Evolutionary conservation across 2,888 invertebrate genomes (phyloP), one percentile per base, ranked within the genome.

Genomic region (Drosophila kambysellisi): DNA sequence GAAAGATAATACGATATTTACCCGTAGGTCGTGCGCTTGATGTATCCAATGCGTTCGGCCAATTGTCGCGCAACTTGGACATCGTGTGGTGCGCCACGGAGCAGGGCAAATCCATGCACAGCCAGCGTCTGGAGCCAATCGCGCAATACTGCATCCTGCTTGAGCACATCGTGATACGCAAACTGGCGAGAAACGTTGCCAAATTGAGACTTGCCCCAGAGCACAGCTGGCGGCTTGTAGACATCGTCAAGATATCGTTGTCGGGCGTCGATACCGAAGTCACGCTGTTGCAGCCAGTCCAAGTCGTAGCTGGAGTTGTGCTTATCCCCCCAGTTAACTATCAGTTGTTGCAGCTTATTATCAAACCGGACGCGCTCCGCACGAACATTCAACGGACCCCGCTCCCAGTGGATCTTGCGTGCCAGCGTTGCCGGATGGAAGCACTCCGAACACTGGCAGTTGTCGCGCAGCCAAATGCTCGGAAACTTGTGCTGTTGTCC

Each of bases 11-110:
- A 8, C 8, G 15, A 15, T 12, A 54, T 76, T 83, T 92, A 95
- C 95, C 96, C 96, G 88, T 96, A 97, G 91, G 96, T 96, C 2
- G 96, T 96, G 76, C 94, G 94, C 82, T 95, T 95, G 29, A 95
- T 94, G 85, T 96, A 96, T 6, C 95, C 96, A 74, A 96, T 95
- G 81, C 95, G 94, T 0, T 95, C 92, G 0, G 95, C 94, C 48
- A 97, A 90, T 66, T 93, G 92, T 60, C 95, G 94, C 4, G 94
- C 92, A 32, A 95, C 95, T 0, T 94, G 93, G 15, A 94, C 93
- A 37, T 94, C 93, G 61, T 93, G 71, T 0, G 96, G 95, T 1
- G 95, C 94, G 72, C 94, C 94, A 85, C 94, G 93, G 7, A 96
- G 93, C 33, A 96, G 86, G 0, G 95, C 94, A 2, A 96, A 94